Evolutionary conservation across 2,797 vertebrate species (phyloP), one percentile per base, ranked within the genome.

Genomic region (Falco berigora): DNA sequence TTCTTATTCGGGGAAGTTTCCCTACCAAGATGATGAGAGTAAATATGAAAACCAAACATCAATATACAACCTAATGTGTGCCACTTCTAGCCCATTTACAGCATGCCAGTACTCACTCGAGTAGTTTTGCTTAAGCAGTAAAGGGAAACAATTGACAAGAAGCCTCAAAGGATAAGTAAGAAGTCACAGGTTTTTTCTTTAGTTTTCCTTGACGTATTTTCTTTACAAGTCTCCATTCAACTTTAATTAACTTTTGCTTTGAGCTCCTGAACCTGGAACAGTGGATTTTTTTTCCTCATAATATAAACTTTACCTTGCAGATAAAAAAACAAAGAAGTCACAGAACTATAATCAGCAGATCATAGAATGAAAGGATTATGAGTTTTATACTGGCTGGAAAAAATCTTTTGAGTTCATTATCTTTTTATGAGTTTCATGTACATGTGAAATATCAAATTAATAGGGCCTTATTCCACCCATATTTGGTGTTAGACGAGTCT

Each of bases 161-260:
- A 95, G 66, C 23, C 44, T 80, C 63, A 83, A 91, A 95, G 36
- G 32, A 59, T 50, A 90, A 90, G 88, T 79, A 85, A 82, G 55
- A 84, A 92, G 61, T 49, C 49, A 62, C 36, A 10, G 11, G 6
- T 2, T 69, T 49, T 92, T 62, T 80, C 42, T 50, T 79, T 67
- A 61, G 23, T 71, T 89, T 86, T 88, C 27, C 32, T 66, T 75
- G 34, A 84, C 34, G 21, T 52, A 44, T 80, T 75, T 82, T 81
- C 85, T 95, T 92, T 73, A 59, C 69, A 88, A 86, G 47, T 78
- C 28, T 85, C 59, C 71, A 59, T 88, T 94, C 49, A 75, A 24
- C 32, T 96, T 94, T 72, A 97, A 97, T 96, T 96, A 94, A 94
- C 12, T 55, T 93, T 92, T 93, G n/a, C 53, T 76, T 61, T 69